phyloP scores from a whole-genome alignment of 2,113 vertebrate species.

The Alectura lathami region DNA sequence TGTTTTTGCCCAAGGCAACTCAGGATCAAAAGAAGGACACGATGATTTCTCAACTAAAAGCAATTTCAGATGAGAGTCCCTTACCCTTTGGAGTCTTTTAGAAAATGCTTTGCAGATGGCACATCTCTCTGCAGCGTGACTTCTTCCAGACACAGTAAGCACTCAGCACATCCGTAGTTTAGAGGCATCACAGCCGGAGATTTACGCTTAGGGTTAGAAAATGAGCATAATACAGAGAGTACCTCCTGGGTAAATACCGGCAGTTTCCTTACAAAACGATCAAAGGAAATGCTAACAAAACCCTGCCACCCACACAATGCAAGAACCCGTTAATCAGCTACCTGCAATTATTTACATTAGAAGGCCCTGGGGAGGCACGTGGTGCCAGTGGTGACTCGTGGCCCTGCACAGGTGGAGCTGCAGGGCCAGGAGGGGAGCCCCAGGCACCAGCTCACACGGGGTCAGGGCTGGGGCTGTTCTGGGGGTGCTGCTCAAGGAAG shows the following conservation, averaged over 20 bases:
- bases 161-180: neutral
- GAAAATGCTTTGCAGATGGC: constrained; percentile 63
- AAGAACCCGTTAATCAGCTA: constrained; percentile 24
- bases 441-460: neutral
- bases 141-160: neutral
- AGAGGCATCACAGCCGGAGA: neutral
- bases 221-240: neutral
- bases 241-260: constrained; percentile 47
- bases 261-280: constrained; percentile 18
- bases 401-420: neutral
- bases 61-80: constrained; percentile 40
- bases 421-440: neutral
- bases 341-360: constrained; percentile 47
- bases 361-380: neutral
- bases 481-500: neutral
- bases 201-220: neutral
- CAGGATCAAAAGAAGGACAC: constrained; percentile 58
- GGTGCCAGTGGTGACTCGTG: neutral
- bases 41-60: constrained; percentile 48
- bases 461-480: neutral
- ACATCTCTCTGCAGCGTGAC: neutral
- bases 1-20: constrained; percentile 55
- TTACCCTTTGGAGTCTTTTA: constrained; percentile 28
- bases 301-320: constrained; percentile 14
- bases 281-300: constrained; percentile 56